A percentile compares a stretch with the other conserved stretches of the same genome.
phyloP scores from a whole-genome alignment of 1,140 invertebrate species.

The Danaus plexippus region DNA sequence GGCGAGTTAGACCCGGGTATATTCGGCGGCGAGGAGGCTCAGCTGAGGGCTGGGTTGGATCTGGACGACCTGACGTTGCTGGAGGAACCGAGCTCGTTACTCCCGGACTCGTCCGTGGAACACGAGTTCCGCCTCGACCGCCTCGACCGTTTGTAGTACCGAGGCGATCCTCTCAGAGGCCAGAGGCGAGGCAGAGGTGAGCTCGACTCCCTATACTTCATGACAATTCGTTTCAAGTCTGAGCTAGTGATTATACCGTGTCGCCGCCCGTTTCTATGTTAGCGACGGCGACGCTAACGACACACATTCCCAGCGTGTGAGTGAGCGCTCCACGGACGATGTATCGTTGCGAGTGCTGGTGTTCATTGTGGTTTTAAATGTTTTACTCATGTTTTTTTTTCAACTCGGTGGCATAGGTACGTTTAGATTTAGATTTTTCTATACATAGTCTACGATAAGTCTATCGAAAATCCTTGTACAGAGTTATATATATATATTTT shows the following conservation, averaged over 20 bases:
- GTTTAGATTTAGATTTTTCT: constrained; percentile 44
- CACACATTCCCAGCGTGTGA: constrained; percentile 36
- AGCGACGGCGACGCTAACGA: constrained; percentile 21
- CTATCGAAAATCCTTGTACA: constrained; percentile 48
- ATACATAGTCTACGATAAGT: constrained; percentile 39
- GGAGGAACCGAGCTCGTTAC: constrained; percentile 84
- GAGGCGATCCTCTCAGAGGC: constrained; percentile 11
- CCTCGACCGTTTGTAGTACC: constrained; percentile 55
- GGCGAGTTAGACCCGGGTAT: constrained; percentile 58
- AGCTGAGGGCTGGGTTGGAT: constrained; percentile 80
- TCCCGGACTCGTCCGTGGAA: constrained; percentile 89
- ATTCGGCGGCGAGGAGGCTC: constrained; percentile 77
- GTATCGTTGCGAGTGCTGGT: constrained; percentile 39
- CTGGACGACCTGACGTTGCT: constrained; percentile 91
- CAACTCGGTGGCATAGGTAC: constrained; percentile 48
- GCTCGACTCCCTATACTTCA: constrained; percentile 48
- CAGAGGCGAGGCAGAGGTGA: constrained; percentile 5
- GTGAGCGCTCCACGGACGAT: constrained; percentile 19
- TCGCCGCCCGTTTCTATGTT: constrained; percentile 16
- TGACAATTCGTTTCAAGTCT: constrained; percentile 60
- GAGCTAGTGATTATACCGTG: constrained; percentile 49
- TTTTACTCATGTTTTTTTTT: constrained; percentile 54
- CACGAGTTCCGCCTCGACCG: constrained; percentile 88
- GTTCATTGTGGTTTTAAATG: constrained; percentile 59
- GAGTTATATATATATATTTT: constrained; percentile 45